Evolutionary conservation across 2,888 invertebrate genomes (phyloP).

Genomic region (Hirtodrosophila duncani): DNA sequence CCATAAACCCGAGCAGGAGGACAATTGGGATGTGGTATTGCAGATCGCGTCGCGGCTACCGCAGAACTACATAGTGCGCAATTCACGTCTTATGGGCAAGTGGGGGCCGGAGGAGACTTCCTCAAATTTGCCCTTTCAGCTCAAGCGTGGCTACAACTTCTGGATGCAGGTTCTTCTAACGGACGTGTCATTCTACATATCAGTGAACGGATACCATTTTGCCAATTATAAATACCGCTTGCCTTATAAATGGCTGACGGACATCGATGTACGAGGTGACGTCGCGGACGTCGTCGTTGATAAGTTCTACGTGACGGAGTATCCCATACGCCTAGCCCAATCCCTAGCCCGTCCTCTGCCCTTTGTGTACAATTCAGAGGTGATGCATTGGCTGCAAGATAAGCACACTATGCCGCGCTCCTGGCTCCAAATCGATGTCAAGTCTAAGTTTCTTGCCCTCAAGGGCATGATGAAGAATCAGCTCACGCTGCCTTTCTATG

Average conservation of each 20-base stretch:
- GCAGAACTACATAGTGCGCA: conserved; percentile 86
- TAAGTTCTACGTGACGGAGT: conserved; percentile 59
- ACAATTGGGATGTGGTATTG: conserved; percentile 82
- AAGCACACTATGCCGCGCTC: background rate
- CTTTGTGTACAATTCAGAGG: background rate
- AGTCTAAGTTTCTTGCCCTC: conserved; percentile 1
- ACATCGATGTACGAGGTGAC: conserved; percentile 82
- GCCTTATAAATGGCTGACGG: conserved; percentile 80
- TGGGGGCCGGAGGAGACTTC: conserved; percentile 88
- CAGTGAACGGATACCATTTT: conserved; percentile 85
- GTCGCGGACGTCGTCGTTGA: conserved; percentile 81
- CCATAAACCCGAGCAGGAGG: background rate
- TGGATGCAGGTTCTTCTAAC: conserved; percentile 82
- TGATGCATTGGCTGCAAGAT: background rate
- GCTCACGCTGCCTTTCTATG: conserved; percentile 75
- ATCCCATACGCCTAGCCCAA: conserved; percentile 56
- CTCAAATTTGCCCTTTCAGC: conserved; percentile 76
- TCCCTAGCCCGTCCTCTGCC: conserved; percentile 24
- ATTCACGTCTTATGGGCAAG: conserved; percentile 81
- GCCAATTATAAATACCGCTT: conserved; percentile 83
- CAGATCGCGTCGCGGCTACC: conserved; percentile 88
- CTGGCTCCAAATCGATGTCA: conserved; percentile 16
- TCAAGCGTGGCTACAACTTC: conserved; percentile 65
- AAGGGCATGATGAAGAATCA: background rate
- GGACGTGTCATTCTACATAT: conserved; percentile 81